Base-by-base conservation (phyloP, 2,888 invertebrate species). In the Ceriagrion tenellum region DNA sequence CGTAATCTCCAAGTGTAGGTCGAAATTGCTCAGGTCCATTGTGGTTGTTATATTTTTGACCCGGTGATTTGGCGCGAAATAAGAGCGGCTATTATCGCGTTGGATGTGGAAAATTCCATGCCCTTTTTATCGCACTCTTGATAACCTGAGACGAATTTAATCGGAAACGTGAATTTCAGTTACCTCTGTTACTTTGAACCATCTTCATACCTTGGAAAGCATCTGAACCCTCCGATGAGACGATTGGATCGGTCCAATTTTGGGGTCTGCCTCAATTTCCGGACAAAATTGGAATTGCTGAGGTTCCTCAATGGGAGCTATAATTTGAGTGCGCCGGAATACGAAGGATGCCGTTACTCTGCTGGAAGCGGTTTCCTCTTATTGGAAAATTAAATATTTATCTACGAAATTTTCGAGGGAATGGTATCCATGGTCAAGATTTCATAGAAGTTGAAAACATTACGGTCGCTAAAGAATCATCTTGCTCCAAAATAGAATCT, bases 181-280 rank as follows among this genome's bases (percentile, higher is more conserved):
- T 81, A 81, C 81, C 81, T 81, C 12, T 81, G 26, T 13, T 81
- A 81, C 35, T 26, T 81, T 13, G 16, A 81, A 4, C 30, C 12
- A 35, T 35, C 81, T 35, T 81, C 35, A 81, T 13, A 81, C 35
- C 1, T 35, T 13, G 16, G 35, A 35, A 81, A 81, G 35, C 10
- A 81, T 81, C 69, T 26, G 35, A 26, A 81, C 69, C 69, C 81
- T 81, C 81, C 12, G 69, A 69, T n/a, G 35, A n/a, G 69, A 55
- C 30, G 47, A 13, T 35, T 13, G 81, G 3, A 81, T 81, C 35
- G 30, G 81, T 26, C 35, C 81, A 81, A 81, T 81, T 81, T 81
- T 35, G 81, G 10, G 81, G 81, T 35, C 91, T 12, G n/a, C 63
- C 63, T 63, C 91, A 91, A 91, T 91, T 93, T 93, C 47, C 69